Percentiles rank a stretch among this genome's conserved stretches.
These are phyloP conservation scores for Oriolus oriolus DNA, from an alignment of 2,113 vertebrate genomes.

Conservation along the genomic window DNA sequence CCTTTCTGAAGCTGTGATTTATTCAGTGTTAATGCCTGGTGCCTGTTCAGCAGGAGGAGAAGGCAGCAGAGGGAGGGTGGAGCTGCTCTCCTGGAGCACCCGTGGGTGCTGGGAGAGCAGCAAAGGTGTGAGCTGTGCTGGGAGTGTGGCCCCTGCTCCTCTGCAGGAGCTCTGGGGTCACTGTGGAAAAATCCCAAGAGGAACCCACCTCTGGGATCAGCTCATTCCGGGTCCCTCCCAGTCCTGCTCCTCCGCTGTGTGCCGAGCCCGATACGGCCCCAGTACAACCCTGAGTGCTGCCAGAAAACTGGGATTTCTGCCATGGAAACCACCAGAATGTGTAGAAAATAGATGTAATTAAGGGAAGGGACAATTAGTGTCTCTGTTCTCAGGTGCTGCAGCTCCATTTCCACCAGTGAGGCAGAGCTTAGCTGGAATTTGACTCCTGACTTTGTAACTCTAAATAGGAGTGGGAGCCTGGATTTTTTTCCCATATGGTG, in stretches of 20 bases:
- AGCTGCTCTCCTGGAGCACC: not conserved
- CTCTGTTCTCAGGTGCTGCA: not conserved
- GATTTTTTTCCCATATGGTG: not conserved
- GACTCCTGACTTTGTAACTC: not conserved
- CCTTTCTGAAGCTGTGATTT: not conserved
- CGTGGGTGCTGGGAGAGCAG: not conserved
- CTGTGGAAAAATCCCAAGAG: not conserved
- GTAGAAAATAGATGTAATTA: not conserved
- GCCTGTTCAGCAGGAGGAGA: not conserved
- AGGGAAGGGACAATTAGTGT: not conserved
- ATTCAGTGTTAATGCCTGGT: not conserved
- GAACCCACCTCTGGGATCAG: not conserved
- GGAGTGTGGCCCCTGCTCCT: not conserved
- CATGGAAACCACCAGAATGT: not conserved
- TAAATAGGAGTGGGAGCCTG: not conserved
- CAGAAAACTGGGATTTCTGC: not conserved
- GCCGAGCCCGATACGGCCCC: not conserved
- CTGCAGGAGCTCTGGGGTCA: not conserved
- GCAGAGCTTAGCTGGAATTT: not conserved
- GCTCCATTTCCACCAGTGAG: not conserved
- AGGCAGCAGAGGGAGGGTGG: not conserved
- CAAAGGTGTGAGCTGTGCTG: fast-evolving
- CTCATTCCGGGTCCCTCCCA: no score
- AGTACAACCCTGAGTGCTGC: fast-evolving
- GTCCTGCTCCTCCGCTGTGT: not conserved